Conservation (phyloP, 2,888 invertebrate genomes). For the Rhagonycha fulva region DNA sequence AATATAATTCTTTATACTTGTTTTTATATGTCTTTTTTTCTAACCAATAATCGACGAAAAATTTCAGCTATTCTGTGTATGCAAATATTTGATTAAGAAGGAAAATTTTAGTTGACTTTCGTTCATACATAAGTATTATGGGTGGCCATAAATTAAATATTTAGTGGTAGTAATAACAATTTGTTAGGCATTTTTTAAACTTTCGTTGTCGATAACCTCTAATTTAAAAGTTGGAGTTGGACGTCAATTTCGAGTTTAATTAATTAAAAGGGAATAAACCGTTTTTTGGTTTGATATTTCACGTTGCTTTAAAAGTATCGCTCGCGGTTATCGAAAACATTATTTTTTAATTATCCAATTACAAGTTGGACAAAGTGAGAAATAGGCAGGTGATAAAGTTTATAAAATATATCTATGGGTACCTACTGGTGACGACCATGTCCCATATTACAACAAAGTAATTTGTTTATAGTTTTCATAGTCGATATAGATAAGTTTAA, state of each 20-base stretch:
- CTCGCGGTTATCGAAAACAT: neutral
- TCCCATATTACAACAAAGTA: neutral
- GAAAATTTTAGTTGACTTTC: neutral
- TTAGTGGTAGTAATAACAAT: neutral
- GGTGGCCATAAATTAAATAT: neutral
- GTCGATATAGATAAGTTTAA: neutral
- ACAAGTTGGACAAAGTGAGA: neutral
- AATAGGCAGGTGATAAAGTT: neutral
- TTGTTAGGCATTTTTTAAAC: neutral
- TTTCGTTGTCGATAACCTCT: neutral
- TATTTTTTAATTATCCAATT: neutral
- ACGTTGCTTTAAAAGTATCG: neutral
- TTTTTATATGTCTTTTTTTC: neutral
- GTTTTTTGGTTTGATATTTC: neutral
- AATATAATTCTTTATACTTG: neutral
- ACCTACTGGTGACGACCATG: no score
- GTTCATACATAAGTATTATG: neutral
- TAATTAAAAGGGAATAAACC: neutral
- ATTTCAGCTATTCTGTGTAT: neutral
- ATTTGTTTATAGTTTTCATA: neutral
- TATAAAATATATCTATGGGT: neutral
- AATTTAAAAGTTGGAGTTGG: neutral
- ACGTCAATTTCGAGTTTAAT: neutral
- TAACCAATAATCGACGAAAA: neutral
- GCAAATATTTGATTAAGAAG: neutral